phyloP scores from a whole-genome alignment of 2,797 vertebrate genomes.

The Rhinella marina region DNA sequence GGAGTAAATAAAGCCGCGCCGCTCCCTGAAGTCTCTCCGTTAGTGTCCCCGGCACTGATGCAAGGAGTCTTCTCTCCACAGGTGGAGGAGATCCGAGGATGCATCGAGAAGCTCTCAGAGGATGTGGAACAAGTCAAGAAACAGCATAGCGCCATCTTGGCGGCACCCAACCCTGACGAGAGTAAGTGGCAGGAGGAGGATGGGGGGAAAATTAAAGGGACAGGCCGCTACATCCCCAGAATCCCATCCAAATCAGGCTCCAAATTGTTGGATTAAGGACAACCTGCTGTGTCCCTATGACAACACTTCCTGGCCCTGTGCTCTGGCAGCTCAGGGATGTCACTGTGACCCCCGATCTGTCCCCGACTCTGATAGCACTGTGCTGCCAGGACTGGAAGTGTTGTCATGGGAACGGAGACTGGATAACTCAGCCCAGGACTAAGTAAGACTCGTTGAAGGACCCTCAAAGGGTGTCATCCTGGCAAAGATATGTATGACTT shows the following conservation, averaged over 20 bases:
- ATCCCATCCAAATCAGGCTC: too few species aligned
- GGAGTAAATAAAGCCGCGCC: slow-evolving; percentile 20
- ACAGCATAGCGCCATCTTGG: slow-evolving; percentile 94
- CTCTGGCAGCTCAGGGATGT: too few species aligned
- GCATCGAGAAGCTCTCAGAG: slow-evolving; percentile 93
- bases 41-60: background rate
- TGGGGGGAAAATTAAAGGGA: background rate
- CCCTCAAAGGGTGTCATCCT: too few species aligned
- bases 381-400: too few species aligned
- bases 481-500: too few species aligned
- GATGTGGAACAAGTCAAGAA: slow-evolving; percentile 96
- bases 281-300: background rate
- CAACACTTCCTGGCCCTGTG: too few species aligned
- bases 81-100: slow-evolving; percentile 93
- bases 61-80: slow-evolving; percentile 63
- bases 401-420: too few species aligned
- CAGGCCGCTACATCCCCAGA: background rate
- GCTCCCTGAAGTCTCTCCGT: background rate
- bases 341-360: too few species aligned
- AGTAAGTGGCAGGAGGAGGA: slow-evolving; percentile 76
- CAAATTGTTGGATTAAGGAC: too few species aligned
- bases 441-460: too few species aligned
- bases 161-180: slow-evolving; percentile 92
- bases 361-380: too few species aligned
- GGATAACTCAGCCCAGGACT: too few species aligned